Evolutionary conservation across 2,113 vertebrate genomes (phyloP), one percentile per base, ranked within the genome.

Genomic region (Bostrychus sinensis): DNA sequence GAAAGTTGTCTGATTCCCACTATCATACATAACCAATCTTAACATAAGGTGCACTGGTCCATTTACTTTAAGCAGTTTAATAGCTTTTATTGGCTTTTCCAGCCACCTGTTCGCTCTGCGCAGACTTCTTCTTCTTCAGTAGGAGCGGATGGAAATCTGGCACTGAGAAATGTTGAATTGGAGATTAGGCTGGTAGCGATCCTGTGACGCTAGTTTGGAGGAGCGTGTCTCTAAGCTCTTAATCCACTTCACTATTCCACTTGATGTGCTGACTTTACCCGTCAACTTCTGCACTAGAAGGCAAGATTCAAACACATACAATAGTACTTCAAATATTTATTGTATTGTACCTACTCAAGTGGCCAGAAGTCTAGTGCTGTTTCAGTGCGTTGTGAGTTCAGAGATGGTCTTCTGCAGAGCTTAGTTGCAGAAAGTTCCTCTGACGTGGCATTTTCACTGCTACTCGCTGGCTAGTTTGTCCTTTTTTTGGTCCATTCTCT

Each of bases 141-240:
- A 20, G 30, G 11, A 7, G 20, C 55, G 72, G 63, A 66, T 28
- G 42, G 9, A 66, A 39, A 41, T 34, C 56, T 71, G 68, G 50
- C 45, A 56, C 17, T 34, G 10, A 74, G 57, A 20, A 61, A 59
- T 68, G 68, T n/a, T 67, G 62, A 62, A 67, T 76, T 25, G 66
- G 70, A 66, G 83, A 81, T 86, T 75, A 81, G 64, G 62, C 56
- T 64, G 56, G 4, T 60, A 20, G 63, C 62, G 60, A 56, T 65
- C 30, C 62, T 53, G 59, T 42, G 55, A 46, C 57, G 66, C 54
- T 51, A n/a, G 59, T 66, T 54, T 77, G 62, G 55, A 82, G 65
- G 63, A 83, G 80, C 66, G 74, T 50, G 62, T 77, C 77, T 66
- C 72, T 81, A 81, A 87, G 66, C 77, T 77, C 48, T 75, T 87